These are phyloP conservation scores for Aphidius gifuensis DNA, from an alignment of 1,140 invertebrate species.

Conservation along the genomic window DNA sequence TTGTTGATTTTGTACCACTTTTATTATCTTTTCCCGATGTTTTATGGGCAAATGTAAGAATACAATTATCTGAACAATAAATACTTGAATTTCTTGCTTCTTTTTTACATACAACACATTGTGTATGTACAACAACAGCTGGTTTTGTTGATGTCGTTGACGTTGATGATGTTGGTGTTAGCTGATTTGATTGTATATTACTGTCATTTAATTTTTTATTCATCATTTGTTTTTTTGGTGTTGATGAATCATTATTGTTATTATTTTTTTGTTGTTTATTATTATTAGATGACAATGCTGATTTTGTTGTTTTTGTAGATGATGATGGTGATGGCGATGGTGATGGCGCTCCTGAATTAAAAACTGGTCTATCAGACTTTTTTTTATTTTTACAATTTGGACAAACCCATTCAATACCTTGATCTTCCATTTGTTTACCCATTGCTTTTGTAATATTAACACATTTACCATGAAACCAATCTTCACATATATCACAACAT, in stretches of 20 bases:
- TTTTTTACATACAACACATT: constrained; percentile 74
- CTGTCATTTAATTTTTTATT: too few species aligned
- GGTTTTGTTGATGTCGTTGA: background rate
- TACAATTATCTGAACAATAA: constrained; percentile 87
- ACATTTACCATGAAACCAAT: constrained; percentile 97
- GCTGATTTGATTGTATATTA: too few species aligned
- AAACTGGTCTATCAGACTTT: background rate
- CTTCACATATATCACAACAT: constrained; percentile 92
- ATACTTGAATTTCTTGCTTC: constrained; percentile 67
- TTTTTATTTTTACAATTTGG: constrained; percentile 75
- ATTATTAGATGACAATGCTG: constrained; percentile 15
- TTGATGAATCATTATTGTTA: constrained; percentile 10
- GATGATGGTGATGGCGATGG: background rate
- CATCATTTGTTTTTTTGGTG: background rate
- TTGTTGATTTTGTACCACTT: constrained; percentile 35
- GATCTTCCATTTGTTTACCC: constrained; percentile 84
- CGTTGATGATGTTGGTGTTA: background rate
- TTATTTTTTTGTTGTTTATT: too few species aligned
- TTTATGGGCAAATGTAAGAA: constrained; percentile 78
- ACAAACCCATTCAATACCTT: constrained; percentile 88
- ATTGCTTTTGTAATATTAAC: constrained; percentile 89
- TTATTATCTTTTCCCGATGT: constrained; percentile 59
- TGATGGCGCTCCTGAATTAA: constrained; percentile 18
- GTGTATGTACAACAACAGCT: constrained; percentile 44
- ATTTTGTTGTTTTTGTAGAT: background rate